A percentile compares a stretch with the other conserved stretches of the same genome.
phyloP scores from a whole-genome alignment of 2,797 vertebrate species.

The Malurus leucopterus region DNA sequence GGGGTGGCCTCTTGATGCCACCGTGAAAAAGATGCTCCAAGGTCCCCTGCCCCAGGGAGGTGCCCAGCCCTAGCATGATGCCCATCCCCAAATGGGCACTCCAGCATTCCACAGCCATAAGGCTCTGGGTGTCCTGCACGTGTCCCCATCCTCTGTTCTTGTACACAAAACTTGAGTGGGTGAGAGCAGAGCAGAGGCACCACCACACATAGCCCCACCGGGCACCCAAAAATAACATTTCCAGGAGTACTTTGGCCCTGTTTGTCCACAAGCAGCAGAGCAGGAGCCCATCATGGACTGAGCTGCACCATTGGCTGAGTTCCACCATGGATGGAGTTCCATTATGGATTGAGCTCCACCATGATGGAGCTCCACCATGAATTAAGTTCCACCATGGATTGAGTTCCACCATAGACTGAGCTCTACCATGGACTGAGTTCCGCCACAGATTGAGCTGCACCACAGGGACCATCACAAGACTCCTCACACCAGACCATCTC shows the following conservation, averaged over 20 bases:
- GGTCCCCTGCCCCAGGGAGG: fast-evolving
- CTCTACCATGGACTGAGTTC: not conserved
- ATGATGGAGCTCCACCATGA: fast-evolving
- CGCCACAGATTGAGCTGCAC: too few relatives aligned
- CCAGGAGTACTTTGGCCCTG: not conserved
- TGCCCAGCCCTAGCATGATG: fast-evolving
- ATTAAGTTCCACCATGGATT: fast-evolving
- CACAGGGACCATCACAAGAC: fast-evolving
- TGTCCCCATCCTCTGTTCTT: not conserved
- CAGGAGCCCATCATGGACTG: not conserved
- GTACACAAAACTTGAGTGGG: not conserved
- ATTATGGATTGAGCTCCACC: fast-evolving
- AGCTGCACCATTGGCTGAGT: fast-evolving
- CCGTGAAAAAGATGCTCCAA: fast-evolving
- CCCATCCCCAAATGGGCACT: not conserved
- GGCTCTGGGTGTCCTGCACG: not conserved
- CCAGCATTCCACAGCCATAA: not conserved
- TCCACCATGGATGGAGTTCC: fast-evolving
- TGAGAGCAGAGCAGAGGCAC: not conserved
- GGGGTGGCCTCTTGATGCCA: not conserved
- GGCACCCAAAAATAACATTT: not conserved
- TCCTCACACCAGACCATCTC: fast-evolving
- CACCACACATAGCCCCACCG: not conserved
- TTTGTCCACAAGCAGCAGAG: not conserved
- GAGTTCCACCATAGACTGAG: not conserved